Evolutionary conservation across 2,888 invertebrate genomes (phyloP).

Genomic region (Oxyteleia sp.): DNA sequence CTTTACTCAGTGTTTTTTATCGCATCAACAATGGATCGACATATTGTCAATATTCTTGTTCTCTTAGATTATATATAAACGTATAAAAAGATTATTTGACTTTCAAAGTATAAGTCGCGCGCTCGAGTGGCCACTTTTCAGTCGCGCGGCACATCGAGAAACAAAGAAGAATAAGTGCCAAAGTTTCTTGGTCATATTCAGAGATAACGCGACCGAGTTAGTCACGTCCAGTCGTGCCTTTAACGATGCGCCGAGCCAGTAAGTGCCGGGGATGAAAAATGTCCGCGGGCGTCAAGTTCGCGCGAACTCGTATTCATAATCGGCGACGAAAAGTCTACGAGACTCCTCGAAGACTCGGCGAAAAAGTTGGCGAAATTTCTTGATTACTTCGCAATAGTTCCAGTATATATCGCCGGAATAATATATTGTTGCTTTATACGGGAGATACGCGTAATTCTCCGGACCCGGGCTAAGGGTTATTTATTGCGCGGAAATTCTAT

Average conservation of each 20-base stretch:
- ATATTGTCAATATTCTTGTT: too few species aligned
- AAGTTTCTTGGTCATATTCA: slow-evolving; percentile 69
- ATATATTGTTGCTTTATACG: slow-evolving; percentile 61
- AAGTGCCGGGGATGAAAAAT: slow-evolving; percentile 58
- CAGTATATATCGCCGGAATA: slow-evolving; percentile 37
- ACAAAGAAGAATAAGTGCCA: slow-evolving; percentile 70
- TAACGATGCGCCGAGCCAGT: slow-evolving; percentile 53
- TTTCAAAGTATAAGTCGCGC: slow-evolving; percentile 59
- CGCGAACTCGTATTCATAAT: slow-evolving; percentile 71
- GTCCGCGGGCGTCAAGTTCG: slow-evolving; percentile 61
- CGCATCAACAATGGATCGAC: too few species aligned
- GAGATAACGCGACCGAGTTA: slow-evolving; percentile 70
- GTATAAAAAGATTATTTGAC: slow-evolving; percentile 61
- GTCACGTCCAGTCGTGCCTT: slow-evolving; percentile 70
- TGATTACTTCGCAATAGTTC: slow-evolving; percentile 68
- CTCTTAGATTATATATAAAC: slow-evolving; percentile 47
- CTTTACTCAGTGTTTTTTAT: too few species aligned
- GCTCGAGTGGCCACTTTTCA: slow-evolving; percentile 59
- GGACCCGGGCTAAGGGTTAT: slow-evolving; percentile 33
- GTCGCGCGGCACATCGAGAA: slow-evolving; percentile 58
- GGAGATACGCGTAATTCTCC: slow-evolving; percentile 38
- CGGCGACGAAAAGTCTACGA: slow-evolving; percentile 69
- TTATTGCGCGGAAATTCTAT: slow-evolving; percentile 48
- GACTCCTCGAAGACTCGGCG: slow-evolving; percentile 28
- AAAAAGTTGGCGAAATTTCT: slow-evolving; percentile 61